Percentiles rank a stretch among this genome's conserved stretches.
Conservation (phyloP, 1,140 invertebrate species). For the Pseudoatta argentina region DNA sequence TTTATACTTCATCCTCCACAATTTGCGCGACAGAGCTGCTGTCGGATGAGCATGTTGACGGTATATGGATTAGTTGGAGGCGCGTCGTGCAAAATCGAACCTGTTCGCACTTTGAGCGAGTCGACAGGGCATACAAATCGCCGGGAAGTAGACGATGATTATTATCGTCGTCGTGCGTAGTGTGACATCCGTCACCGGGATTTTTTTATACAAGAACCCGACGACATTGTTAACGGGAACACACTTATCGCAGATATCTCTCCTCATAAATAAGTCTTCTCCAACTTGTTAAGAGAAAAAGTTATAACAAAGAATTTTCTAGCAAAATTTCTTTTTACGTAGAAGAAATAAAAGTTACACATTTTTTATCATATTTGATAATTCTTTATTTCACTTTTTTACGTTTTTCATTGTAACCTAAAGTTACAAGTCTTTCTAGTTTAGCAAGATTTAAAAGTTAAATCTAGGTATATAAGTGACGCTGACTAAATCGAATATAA, state of each 20-base stretch:
- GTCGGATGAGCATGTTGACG: constrained; percentile 48
- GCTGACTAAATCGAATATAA: background rate
- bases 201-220: background rate
- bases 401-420: background rate
- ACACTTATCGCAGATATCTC: background rate
- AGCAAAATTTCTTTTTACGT: background rate
- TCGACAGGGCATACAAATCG: background rate
- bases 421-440: background rate
- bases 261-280: background rate
- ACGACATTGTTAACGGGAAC: background rate
- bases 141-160: background rate
- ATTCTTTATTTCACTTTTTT: background rate
- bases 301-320: background rate
- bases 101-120: background rate
- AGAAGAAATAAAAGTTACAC: background rate
- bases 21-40: constrained; percentile 42
- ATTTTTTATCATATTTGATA: background rate
- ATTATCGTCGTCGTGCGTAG: background rate
- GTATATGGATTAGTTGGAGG: constrained; percentile 23
- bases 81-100: constrained; percentile 35
- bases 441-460: background rate
- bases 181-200: background rate
- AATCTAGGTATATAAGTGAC: background rate
- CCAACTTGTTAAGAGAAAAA: background rate
- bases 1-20: constrained; percentile 54